Base-by-base conservation (phyloP, 2,797 vertebrate species). In the Thaleichthys pacificus region DNA sequence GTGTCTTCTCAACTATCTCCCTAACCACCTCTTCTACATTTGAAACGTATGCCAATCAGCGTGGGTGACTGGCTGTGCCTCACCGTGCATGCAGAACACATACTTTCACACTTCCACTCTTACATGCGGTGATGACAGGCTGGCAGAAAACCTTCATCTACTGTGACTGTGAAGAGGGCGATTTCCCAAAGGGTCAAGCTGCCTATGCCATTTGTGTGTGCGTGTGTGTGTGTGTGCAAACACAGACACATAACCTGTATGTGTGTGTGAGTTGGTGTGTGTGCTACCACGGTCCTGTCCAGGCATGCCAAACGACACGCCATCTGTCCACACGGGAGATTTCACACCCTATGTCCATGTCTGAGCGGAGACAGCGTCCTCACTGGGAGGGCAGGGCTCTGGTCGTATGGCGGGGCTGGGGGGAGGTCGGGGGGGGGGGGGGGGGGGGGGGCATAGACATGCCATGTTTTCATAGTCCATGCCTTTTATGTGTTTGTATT, bases 271-370 rank as follows among this genome's bases (percentile, higher is more conserved):
- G 63, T 28, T 42, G 28, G 11, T 70, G 32, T 79, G 75, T 68
- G 77, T 80, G 79, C 68, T 75, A 62, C 19, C 80, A 69, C 77
- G 62, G 82, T 81, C 82, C 85, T 89, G 85, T 89, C 86, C 88
- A 86, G 86, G 79, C 81, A 83, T 79, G 86, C 86, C 86, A 89
- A 90, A 91, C 85, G 79, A 75, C 51, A 78, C 71, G 85, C 91
- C 90, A 92, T 91, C 91, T 92, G 91, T 88, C 84, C 83, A 85
- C 88, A 86, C 86, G 38, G 88, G 86, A 88, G 88, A 84, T 82
- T 87, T 91, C 87, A 82, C 89, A 87, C 86, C 84, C 86, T 65
- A 2, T 69, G 80, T 71, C 81, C 88, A 6, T 80, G 82, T 85
- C 77, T 70, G 80, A 82, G 75, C 80, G 61, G 78, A 84, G 89